A percentile compares a stretch with the other conserved stretches of the same genome.
Evolutionary conservation across 2,113 vertebrate genomes (phyloP).

Genomic region (Takifugu flavidus): DNA sequence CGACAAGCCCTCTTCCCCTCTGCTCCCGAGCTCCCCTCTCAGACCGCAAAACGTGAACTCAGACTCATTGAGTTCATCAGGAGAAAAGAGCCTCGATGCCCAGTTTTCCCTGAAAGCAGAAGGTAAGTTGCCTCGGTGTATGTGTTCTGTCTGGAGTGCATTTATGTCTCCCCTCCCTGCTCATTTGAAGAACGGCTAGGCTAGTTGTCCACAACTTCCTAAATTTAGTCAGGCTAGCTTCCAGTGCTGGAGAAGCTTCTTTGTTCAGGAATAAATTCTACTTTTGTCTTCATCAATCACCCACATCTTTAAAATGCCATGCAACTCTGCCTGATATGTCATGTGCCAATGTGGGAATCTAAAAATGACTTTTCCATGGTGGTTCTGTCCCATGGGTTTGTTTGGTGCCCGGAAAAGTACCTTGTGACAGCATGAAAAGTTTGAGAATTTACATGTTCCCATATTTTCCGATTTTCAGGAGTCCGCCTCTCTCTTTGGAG

Average conservation of each 20-base stretch:
- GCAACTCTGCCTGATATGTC: too few species aligned
- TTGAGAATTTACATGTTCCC: too few species aligned
- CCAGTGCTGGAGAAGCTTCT: too few species aligned
- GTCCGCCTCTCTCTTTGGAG: too few species aligned
- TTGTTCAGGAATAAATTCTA: too few species aligned
- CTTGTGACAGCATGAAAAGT: too few species aligned
- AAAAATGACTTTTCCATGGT: not conserved
- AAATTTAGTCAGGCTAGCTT: too few species aligned
- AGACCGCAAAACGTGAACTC: slow-evolving; percentile 82
- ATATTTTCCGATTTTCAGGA: not conserved
- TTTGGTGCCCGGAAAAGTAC: too few species aligned
- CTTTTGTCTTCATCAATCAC: too few species aligned
- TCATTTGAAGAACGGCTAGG: not conserved
- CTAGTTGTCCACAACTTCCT: too few species aligned
- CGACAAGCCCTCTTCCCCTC: slow-evolving; percentile 73
- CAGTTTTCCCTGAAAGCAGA: slow-evolving; percentile 78
- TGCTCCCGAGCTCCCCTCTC: slow-evolving; percentile 73
- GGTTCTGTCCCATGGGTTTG: not conserved
- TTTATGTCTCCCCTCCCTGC: not conserved
- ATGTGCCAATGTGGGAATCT: not conserved
- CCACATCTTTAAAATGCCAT: too few species aligned
- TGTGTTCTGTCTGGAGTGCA: not conserved
- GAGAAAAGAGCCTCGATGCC: slow-evolving; percentile 85
- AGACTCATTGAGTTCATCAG: slow-evolving; percentile 90
- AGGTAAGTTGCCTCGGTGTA: slow-evolving; percentile 76